These are phyloP conservation scores for Formica aserva DNA, from an alignment of 2,888 invertebrate genomes.

Conservation along the genomic window DNA sequence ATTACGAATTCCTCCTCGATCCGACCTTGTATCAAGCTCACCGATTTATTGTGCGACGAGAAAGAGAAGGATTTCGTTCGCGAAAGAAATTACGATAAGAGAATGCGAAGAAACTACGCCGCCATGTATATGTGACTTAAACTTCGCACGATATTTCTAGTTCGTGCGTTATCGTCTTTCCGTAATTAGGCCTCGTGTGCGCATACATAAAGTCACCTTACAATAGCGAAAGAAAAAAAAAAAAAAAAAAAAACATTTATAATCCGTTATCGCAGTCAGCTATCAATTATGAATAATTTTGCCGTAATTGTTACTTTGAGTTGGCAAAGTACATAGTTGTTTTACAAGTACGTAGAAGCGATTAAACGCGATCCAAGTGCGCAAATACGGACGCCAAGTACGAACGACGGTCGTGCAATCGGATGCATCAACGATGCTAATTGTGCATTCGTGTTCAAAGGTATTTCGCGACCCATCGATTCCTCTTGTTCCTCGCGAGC, in stretches of 20 bases:
- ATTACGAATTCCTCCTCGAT: neutral
- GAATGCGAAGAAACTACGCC: neutral
- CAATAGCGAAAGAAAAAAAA: neutral
- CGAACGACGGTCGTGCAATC: neutral
- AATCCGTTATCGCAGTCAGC: neutral
- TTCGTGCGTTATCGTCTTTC: neutral
- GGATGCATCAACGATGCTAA: neutral
- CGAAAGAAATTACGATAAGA: neutral
- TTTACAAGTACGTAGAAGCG: neutral
- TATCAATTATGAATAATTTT: conserved; percentile 8
- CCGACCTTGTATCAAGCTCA: neutral
- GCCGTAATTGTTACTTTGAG: neutral
- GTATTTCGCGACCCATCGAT: neutral
- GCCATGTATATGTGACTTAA: neutral
- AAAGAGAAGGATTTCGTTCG: conserved; percentile 18
- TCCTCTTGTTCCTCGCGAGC: neutral
- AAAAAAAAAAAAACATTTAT: neutral
- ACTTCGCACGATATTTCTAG: neutral
- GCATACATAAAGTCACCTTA: neutral
- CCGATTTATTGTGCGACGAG: neutral
- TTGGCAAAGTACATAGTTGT: neutral
- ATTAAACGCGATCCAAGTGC: neutral
- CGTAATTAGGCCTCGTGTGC: neutral
- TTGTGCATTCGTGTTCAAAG: neutral
- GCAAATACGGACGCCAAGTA: neutral